Evolutionary conservation across 2,113 vertebrate genomes (phyloP), one percentile per base, ranked within the genome.

Genomic region (Chionis minor): DNA sequence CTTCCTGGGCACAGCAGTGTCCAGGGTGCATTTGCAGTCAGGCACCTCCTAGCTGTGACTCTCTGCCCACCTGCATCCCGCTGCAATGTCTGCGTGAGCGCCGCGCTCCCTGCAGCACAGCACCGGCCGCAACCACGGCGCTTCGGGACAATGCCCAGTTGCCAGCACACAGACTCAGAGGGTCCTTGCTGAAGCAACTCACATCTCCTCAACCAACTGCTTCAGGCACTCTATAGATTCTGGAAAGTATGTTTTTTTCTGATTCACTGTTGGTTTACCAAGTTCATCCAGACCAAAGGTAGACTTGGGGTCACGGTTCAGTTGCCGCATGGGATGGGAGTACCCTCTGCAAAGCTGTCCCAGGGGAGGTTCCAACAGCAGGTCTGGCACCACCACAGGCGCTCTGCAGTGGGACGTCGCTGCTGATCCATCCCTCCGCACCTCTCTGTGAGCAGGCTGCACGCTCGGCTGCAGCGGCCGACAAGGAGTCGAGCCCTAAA

Each of bases 281-380:
- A 27, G 9, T 38, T 67, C 40, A 40, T 40, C 30, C 40, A 35
- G 67, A n/a, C 71, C 44, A 28, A 73, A 92, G 42, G 21, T 8
- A 16, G 24, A 13, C 27, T 10, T 45, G 30, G 42, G 45, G 18
- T 52, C 40, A 26, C 0, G 0, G 12, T 35, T 73, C 22, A 19
- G 71, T 19, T 28, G 24, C 44, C 35, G 13, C 2, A 1, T 24
- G 44, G 55, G 30, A 18, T 63, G 16, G 9, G 21, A 2, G 12
- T 24, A 61, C 23, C 27, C 32, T 40, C 67, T 80, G 51, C 70
- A n/a, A 38, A 14, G 32, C 18, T 33, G 30, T 35, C 8, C 40
- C 30, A 27, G 12, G 30, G 42, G 30, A 63, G 38, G 44, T 42
- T 73, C 65, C 33, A 49, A 23, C 35, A 42, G 30, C 24, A 21